Conservation (phyloP, 1,140 invertebrate species). For the Aporrectodea caliginosa region DNA sequence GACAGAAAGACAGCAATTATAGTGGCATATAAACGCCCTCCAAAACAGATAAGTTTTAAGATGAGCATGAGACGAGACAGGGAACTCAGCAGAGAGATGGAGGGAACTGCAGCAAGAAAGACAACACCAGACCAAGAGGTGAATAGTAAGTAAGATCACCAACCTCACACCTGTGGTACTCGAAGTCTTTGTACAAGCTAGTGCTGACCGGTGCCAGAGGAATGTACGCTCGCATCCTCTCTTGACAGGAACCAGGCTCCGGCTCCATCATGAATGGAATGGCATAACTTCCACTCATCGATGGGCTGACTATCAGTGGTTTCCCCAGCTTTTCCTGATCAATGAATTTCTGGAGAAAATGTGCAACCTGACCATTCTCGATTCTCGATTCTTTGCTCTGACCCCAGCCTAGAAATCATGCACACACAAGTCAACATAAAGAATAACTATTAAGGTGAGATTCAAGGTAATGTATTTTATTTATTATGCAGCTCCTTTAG, state of each 20-base stretch:
- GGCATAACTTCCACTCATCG: conserved; percentile 57
- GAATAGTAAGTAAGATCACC: no score
- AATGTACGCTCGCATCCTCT: conserved; percentile 48
- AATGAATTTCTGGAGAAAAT: conserved; percentile 48
- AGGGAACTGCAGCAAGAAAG: no score
- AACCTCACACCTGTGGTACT: conserved; percentile 41
- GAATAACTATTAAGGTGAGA: no score
- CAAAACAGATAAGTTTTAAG: no score
- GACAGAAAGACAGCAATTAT: no score
- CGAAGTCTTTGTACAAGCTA: conserved; percentile 33
- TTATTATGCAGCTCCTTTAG: no score
- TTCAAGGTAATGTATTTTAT: no score
- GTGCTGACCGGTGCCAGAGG: conserved; percentile 56
- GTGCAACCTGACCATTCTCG: conserved; percentile 28
- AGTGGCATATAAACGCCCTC: no score
- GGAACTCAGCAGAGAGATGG: no score
- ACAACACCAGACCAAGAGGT: not conserved
- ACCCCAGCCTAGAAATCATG: conserved; percentile 52
- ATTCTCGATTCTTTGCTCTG: conserved; percentile 37
- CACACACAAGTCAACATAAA: no score
- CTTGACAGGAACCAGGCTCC: conserved; percentile 32
- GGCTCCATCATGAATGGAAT: conserved; percentile 51
- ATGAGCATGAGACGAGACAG: no score
- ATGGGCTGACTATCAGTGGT: conserved; percentile 56
- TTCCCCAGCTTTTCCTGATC: conserved; percentile 36